Percentiles rank a stretch among this genome's conserved stretches.
Conservation (phyloP, 2,888 invertebrate genomes). For the Cotesia congregata region DNA sequence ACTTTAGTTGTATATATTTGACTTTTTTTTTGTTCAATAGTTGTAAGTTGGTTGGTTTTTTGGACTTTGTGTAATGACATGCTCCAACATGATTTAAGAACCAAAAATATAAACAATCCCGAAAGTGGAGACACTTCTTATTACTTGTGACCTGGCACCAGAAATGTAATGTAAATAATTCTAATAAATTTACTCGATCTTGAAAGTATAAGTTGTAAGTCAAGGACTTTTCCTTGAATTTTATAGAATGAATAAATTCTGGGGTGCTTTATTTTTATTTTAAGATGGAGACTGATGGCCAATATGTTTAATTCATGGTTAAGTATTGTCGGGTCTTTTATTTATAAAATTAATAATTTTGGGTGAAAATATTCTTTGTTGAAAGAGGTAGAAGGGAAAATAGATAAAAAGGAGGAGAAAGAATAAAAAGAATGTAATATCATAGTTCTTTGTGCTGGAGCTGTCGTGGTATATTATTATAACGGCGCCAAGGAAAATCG, state of each 20-base stretch:
- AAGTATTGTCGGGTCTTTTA: neutral
- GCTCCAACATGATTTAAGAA: neutral
- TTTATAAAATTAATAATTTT: neutral
- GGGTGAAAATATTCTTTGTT: neutral
- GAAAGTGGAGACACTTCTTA: slow-evolving; percentile 4
- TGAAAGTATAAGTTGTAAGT: slow-evolving; percentile 3
- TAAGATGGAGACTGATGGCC: neutral
- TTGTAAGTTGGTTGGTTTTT: neutral
- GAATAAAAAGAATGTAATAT: slow-evolving; percentile 17
- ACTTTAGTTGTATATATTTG: neutral
- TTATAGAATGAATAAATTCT: neutral
- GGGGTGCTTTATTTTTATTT: neutral
- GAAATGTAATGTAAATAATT: neutral
- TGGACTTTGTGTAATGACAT: neutral
- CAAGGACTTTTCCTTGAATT: slow-evolving; percentile 19
- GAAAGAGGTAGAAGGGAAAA: no score
- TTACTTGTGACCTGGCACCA: slow-evolving; percentile 1
- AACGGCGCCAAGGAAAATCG: slow-evolving; percentile 24
- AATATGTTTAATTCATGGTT: neutral
- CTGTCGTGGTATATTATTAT: slow-evolving; percentile 6
- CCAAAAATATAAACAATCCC: slow-evolving; percentile 18
- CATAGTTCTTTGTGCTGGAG: slow-evolving; percentile 15
- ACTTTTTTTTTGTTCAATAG: neutral
- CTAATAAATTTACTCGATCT: slow-evolving; percentile 2
- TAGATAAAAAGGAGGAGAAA: slow-evolving; percentile 15